A percentile compares a stretch with the other conserved stretches of the same genome.
Evolutionary conservation across 2,113 vertebrate species (phyloP).

Genomic region (Zosterops japonicus): DNA sequence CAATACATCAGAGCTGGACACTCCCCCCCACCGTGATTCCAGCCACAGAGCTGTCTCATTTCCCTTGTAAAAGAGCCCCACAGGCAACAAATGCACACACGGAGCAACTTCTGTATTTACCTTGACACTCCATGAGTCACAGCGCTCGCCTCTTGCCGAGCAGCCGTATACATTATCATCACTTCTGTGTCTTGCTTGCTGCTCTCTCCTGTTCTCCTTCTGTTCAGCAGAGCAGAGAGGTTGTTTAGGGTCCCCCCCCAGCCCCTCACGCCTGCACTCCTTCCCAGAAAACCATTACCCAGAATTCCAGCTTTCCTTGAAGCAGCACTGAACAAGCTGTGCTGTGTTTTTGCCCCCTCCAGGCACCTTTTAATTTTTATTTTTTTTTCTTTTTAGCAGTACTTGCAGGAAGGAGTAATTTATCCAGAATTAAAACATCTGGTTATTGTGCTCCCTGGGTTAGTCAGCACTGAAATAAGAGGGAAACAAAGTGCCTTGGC

Average conservation of each 20-base stretch:
- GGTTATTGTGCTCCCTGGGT: not conserved
- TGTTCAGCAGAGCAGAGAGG: not conserved
- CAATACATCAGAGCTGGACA: not conserved
- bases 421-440: conserved; percentile 54
- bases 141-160: not conserved
- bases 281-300: conserved; percentile 38
- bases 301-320: conserved; percentile 1
- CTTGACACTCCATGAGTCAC: not conserved
- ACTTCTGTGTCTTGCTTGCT: not conserved
- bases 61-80: not conserved
- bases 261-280: not conserved
- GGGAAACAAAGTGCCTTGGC: not conserved
- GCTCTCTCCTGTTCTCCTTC: not conserved
- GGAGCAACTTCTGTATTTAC: not conserved
- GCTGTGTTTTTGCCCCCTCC: conserved; percentile 6
- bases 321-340: conserved; percentile 28
- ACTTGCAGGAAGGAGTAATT: conserved; percentile 44
- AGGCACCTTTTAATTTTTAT: not conserved
- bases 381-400: not conserved
- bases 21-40: not conserved
- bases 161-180: not conserved
- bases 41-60: not conserved
- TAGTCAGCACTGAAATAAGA: conserved; percentile 1
- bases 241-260: not conserved
- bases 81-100: not conserved